A percentile compares a stretch with the other conserved stretches of the same genome.
Conservation (phyloP, 2,113 vertebrate genomes). For the Pseudolaguvia tuberculata region DNA sequence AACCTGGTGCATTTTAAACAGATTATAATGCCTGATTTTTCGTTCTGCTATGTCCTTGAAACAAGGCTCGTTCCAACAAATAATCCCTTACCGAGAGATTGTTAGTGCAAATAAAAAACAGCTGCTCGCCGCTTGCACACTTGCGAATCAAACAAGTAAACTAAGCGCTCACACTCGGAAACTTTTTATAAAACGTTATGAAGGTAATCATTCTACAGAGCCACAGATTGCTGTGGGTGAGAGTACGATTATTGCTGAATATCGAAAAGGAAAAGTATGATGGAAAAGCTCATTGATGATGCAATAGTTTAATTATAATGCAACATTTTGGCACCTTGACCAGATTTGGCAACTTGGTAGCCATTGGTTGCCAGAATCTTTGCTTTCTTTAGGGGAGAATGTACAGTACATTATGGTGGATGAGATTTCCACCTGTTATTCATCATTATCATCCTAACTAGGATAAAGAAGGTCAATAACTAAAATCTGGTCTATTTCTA, state of each 20-base stretch:
- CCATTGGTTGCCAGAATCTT: too few relatives aligned
- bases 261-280: too few relatives aligned
- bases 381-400: too few relatives aligned
- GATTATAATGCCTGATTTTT: not conserved
- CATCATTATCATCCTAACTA: not conserved
- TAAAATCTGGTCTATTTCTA: not conserved
- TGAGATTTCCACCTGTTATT: not conserved
- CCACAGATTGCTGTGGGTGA: too few relatives aligned
- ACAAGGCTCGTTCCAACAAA: not conserved
- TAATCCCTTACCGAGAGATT: not conserved
- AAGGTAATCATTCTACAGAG: too few relatives aligned
- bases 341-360: too few relatives aligned
- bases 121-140: too few relatives aligned
- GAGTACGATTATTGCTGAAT: too few relatives aligned
- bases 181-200: slow-evolving; percentile 1
- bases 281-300: too few relatives aligned
- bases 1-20: not conserved
- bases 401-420: too few relatives aligned
- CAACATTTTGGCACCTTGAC: too few relatives aligned
- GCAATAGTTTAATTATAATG: too few relatives aligned
- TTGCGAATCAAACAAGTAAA: not conserved
- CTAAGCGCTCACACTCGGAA: not conserved
- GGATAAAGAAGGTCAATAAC: not conserved
- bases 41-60: not conserved
- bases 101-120: slow-evolving; percentile 30